Evolutionary conservation across 1,140 invertebrate genomes (phyloP), one percentile per base, ranked within the genome.

Genomic region (Ditylenchus dipsaci): DNA sequence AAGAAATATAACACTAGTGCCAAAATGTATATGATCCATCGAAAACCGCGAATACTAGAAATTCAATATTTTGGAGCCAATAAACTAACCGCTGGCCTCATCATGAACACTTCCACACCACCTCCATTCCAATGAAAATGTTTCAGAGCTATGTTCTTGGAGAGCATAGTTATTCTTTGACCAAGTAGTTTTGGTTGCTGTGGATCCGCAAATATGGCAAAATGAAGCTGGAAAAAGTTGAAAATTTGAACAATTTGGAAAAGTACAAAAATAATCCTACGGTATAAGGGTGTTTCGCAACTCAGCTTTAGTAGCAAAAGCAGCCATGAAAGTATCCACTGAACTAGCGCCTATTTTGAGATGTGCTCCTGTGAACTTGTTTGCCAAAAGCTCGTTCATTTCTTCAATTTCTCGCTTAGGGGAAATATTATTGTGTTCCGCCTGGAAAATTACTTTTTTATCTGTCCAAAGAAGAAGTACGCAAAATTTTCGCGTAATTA

Each of bases 121-220:
- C 68, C 68, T 33, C n/a, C 30, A 65, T 67, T 71, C 63, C 68
- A 70, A 45, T 68, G 56, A 38, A 56, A 70, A 30, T 70, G 26
- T 27, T 70, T 26, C 9, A 70, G 56, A 17, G 68, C 68, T 45
- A 70, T 61, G 43, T 70, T 76, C 23, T 63, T 45, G 30, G 64
- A 26, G 11, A 74, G 30, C 11, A 30, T 21, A 21, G 56, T 65
- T 9, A 74, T 59, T 8, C 73, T 11, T 19, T 74, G 61, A 74
- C 73, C n/a, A 74, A 17, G 62, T 76, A 76, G 38, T 75, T 26
- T 27, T 74, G 72, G 49, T 74, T 74, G 45, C 27, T 30, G 45
- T 74, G 67, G 30, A 76, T 42, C 9, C 73, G 69, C 23, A 74
- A 23, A 59, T 71, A 74, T 1, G 72, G 72, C 21, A 74, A 21